phyloP scores from a whole-genome alignment of 2,888 invertebrate species.

The Cheilosia vulpina region DNA sequence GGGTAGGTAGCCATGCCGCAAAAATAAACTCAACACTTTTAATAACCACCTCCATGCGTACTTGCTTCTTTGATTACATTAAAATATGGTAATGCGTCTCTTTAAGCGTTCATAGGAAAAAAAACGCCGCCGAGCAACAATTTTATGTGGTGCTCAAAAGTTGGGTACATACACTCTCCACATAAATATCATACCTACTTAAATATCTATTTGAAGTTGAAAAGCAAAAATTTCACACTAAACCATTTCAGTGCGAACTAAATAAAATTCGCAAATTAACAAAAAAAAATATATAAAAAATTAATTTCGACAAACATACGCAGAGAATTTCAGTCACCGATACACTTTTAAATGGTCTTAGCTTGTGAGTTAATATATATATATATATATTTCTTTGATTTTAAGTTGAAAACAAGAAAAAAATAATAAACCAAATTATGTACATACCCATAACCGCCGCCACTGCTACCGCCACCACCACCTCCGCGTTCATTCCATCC shows the following conservation, averaged over 20 bases:
- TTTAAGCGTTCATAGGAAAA: too few relatives aligned
- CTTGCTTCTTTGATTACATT: too few relatives aligned
- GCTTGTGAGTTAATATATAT: slow-evolving; percentile 71
- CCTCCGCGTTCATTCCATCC: slow-evolving; percentile 79
- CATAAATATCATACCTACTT: not conserved
- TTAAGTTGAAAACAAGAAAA: slow-evolving; percentile 38
- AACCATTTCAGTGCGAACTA: slow-evolving; percentile 47
- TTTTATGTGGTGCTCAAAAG: too few relatives aligned
- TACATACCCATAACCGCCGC: slow-evolving; percentile 82
- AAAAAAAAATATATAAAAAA: not conserved
- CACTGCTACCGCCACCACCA: slow-evolving; percentile 79
- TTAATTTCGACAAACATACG: slow-evolving; percentile 43
- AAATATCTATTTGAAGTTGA: slow-evolving; percentile 68
- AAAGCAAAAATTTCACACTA: slow-evolving; percentile 75
- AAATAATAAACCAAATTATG: slow-evolving; percentile 27
- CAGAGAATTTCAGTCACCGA: slow-evolving; percentile 52
- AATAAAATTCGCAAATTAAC: slow-evolving; percentile 15
- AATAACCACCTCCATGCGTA: too few relatives aligned
- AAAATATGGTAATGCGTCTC: too few relatives aligned
- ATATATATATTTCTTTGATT: slow-evolving; percentile 15
- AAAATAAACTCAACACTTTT: too few relatives aligned
- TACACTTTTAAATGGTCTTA: slow-evolving; percentile 76
- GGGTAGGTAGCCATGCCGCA: too few relatives aligned
- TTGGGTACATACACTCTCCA: not conserved
- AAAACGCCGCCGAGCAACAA: too few relatives aligned